phyloP scores from a whole-genome alignment of 2,797 vertebrate species.

The Eulemur coronatus region DNA sequence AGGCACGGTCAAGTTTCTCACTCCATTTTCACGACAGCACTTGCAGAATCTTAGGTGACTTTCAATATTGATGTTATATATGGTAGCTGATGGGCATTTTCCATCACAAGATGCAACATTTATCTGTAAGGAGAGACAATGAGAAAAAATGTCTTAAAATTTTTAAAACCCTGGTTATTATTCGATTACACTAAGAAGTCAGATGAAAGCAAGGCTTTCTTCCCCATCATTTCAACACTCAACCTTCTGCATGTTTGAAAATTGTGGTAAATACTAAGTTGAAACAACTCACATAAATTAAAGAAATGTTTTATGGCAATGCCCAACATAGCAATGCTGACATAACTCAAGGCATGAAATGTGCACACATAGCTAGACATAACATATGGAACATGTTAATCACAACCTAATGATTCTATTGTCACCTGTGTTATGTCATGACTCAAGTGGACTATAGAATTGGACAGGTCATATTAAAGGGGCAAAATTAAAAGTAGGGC shows the following conservation, averaged over 20 bases:
- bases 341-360: background rate
- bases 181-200: background rate
- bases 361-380: background rate
- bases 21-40: slow-evolving; percentile 94
- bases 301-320: background rate
- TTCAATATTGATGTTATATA: slow-evolving; percentile 99
- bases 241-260: background rate
- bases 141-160: background rate
- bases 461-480: background rate
- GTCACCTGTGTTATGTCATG: background rate
- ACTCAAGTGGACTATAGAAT: background rate
- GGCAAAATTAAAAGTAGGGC: background rate
- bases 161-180: background rate
- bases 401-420: background rate
- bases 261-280: background rate
- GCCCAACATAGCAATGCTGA: background rate
- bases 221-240: background rate
- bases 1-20: slow-evolving; percentile 91
- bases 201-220: background rate
- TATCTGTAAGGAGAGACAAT: slow-evolving; percentile 85
- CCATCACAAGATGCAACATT: slow-evolving; percentile 97
- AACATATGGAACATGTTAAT: background rate
- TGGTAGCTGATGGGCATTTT: slow-evolving; percentile 98
- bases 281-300: background rate
- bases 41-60: slow-evolving; percentile 98